A percentile compares a stretch with the other conserved stretches of the same genome.
Evolutionary conservation across 2,797 vertebrate genomes (phyloP).

Genomic region (Fratercula arctica): DNA sequence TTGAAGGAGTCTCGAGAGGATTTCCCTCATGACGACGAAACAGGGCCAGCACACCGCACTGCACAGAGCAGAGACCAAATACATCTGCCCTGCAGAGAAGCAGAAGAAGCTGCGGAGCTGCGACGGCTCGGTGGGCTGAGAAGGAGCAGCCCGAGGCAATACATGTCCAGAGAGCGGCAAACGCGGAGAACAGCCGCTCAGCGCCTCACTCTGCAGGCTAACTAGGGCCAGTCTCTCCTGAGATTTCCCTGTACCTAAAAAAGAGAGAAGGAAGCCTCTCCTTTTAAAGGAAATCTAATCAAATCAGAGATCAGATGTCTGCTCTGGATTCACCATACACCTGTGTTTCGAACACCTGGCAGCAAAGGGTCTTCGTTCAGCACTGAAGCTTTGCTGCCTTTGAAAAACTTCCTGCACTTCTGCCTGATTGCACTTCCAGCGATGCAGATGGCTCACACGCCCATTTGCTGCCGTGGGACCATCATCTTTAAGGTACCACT

Average conservation of each 20-base stretch:
- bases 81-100: conserved; percentile 30
- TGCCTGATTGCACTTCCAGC: background rate
- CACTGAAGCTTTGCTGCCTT: background rate
- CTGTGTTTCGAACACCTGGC: background rate
- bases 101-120: conserved; percentile 14
- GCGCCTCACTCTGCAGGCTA: conserved; percentile 6
- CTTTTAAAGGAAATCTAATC: background rate
- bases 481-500: background rate
- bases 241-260: background rate
- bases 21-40: conserved; percentile 30
- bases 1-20: conserved; percentile 20
- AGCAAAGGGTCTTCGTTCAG: background rate
- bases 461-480: background rate
- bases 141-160: conserved; percentile 51
- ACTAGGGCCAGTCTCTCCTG: background rate
- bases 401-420: background rate
- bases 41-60: background rate
- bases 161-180: conserved; percentile 38
- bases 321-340: background rate
- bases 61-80: conserved; percentile 48
- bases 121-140: background rate
- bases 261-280: background rate
- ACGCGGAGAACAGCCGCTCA: background rate
- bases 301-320: background rate
- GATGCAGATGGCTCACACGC: background rate